A percentile compares a stretch with the other conserved stretches of the same genome.
Conservation (phyloP, 1,140 invertebrate genomes). For the Trypoxylus dichotomus region DNA sequence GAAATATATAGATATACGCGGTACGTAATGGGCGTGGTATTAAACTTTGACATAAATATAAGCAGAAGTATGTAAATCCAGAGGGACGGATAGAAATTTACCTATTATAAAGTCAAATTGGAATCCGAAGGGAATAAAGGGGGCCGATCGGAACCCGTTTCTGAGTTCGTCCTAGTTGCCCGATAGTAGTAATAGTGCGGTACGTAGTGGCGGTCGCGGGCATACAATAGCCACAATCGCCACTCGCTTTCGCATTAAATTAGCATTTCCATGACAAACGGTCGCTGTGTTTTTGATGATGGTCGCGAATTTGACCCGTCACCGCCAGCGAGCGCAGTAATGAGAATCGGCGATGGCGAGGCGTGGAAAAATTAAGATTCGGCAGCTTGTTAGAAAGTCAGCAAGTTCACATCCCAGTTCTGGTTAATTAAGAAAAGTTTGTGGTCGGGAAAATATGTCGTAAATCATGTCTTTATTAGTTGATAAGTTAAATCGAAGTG, state of each 20-base stretch:
- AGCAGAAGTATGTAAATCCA: neutral
- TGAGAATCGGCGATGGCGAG: neutral
- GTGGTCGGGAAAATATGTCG: neutral
- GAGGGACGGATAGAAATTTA: neutral
- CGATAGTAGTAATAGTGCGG: neutral
- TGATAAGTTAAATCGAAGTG: neutral
- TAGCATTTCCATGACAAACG: neutral
- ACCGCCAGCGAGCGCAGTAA: neutral
- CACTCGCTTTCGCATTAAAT: neutral
- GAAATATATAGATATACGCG: too few species aligned
- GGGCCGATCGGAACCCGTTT: neutral
- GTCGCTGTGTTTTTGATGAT: neutral
- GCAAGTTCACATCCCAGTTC: neutral
- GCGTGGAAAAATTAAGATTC: conserved; percentile 1
- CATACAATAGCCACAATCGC: neutral
- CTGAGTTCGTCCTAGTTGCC: neutral
- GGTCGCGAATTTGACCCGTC: neutral
- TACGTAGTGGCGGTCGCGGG: neutral
- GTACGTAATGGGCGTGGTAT: neutral
- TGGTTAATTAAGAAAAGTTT: neutral
- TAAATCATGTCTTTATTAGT: neutral
- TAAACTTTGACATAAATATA: conserved; percentile 8
- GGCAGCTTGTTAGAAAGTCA: neutral
- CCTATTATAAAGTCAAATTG: neutral
- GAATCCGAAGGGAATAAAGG: neutral